Evolutionary conservation across 2,113 vertebrate genomes (phyloP).

Genomic region (Erythrocercus mccallii): DNA sequence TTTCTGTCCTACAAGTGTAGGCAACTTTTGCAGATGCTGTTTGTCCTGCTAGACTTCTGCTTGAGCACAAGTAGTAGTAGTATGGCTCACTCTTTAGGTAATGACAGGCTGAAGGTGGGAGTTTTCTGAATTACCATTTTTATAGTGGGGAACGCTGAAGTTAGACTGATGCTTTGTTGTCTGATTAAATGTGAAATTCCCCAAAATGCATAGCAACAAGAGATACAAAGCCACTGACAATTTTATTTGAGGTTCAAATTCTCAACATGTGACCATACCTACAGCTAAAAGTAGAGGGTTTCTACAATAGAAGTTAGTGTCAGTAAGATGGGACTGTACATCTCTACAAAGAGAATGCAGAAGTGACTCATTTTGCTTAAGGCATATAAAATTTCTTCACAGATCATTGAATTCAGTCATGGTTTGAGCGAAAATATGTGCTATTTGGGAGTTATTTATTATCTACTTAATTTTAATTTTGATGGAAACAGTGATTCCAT

Average conservation of each 20-base stretch:
- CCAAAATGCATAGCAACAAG: neutral
- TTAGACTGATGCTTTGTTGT: neutral
- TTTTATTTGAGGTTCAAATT: neutral
- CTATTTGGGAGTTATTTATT: neutral
- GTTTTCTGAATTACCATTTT: neutral
- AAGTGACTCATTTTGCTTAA: neutral
- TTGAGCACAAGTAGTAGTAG: accelerated
- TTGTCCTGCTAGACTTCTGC: neutral
- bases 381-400: neutral
- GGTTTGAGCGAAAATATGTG: neutral
- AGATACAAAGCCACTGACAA: neutral
- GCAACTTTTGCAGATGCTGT: neutral
- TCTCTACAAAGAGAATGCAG: neutral
- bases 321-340: neutral
- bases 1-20: neutral
- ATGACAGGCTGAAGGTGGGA: neutral
- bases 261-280: neutral
- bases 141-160: neutral
- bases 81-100: neutral
- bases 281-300: neutral
- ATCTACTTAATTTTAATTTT: neutral
- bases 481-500: neutral
- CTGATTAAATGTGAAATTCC: neutral
- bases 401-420: neutral
- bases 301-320: neutral